Evolutionary conservation across 2,113 vertebrate genomes (phyloP).

Genomic region (Oxyruncus cristatus): DNA sequence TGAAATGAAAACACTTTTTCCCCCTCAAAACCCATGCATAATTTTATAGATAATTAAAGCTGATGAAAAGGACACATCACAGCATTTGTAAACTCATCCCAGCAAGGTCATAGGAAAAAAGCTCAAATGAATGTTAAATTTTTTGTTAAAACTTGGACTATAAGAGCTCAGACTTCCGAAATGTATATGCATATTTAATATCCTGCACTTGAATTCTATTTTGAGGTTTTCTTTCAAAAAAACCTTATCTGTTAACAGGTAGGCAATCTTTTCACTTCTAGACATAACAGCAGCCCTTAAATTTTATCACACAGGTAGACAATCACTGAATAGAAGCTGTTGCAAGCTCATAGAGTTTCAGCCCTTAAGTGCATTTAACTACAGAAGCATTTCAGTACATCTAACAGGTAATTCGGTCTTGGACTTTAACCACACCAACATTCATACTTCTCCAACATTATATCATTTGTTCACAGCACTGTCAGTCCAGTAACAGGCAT

Average conservation of each 20-base stretch:
- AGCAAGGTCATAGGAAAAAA: fast-evolving
- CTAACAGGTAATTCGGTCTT: not conserved
- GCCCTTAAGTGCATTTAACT: not conserved
- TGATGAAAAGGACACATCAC: not conserved
- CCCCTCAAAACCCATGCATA: not conserved
- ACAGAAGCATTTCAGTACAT: not conserved
- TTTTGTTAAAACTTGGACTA: not conserved
- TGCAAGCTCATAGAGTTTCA: not conserved
- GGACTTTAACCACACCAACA: not conserved
- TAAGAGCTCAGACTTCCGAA: not conserved
- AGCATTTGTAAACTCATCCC: not conserved
- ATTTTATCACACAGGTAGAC: not conserved
- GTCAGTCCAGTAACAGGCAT: not conserved
- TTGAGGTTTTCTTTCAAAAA: not conserved
- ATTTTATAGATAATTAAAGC: not conserved
- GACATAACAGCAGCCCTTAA: not conserved
- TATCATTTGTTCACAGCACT: not conserved
- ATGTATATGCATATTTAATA: not conserved
- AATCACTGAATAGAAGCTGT: not conserved
- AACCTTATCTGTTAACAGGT: fast-evolving
- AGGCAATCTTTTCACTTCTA: not conserved
- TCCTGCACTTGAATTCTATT: not conserved
- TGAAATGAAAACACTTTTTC: not conserved
- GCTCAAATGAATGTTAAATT: not conserved
- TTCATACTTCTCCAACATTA: not conserved